Conservation (phyloP, 2,113 vertebrate genomes). For the Phrynosoma platyrhinos region DNA sequence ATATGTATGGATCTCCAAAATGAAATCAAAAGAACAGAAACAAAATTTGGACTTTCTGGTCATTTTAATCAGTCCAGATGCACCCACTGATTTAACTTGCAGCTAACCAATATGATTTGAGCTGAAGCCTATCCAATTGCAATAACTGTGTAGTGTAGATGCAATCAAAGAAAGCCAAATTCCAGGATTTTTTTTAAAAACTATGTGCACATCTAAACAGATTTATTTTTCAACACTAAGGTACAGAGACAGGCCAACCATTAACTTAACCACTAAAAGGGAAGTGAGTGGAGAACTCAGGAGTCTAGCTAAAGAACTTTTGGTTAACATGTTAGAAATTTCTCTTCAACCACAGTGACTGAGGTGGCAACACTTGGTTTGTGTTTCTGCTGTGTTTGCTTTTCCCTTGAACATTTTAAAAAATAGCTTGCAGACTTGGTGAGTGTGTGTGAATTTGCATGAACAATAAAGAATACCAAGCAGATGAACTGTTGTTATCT, state of each 20-base stretch:
- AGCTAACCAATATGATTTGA: no score
- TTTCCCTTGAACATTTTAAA: conserved; percentile 26
- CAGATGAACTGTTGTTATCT: not conserved
- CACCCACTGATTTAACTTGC: no score
- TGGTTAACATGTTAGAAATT: not conserved
- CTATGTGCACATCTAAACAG: conserved; percentile 44
- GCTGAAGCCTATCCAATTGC: no score
- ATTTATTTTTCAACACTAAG: conserved; percentile 56
- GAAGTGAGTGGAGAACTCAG: conserved; percentile 49
- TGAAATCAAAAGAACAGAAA: no score
- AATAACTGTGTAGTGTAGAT: not conserved
- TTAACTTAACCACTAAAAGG: conserved; percentile 63
- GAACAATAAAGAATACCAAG: not conserved
- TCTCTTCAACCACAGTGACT: not conserved
- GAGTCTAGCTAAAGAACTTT: conserved; percentile 28
- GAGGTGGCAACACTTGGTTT: conserved; percentile 1
- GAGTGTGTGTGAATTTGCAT: not conserved
- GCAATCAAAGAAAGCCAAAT: conserved; percentile 20
- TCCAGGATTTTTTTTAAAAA: conserved; percentile 54
- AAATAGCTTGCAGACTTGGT: not conserved
- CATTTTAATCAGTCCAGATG: no score
- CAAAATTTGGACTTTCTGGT: no score
- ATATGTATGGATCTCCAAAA: no score
- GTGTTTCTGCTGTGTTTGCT: conserved; percentile 12
- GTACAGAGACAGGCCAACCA: conserved; percentile 59